Conservation (phyloP, 2,888 invertebrate genomes). For the Lepidocyrtinus sp. region DNA sequence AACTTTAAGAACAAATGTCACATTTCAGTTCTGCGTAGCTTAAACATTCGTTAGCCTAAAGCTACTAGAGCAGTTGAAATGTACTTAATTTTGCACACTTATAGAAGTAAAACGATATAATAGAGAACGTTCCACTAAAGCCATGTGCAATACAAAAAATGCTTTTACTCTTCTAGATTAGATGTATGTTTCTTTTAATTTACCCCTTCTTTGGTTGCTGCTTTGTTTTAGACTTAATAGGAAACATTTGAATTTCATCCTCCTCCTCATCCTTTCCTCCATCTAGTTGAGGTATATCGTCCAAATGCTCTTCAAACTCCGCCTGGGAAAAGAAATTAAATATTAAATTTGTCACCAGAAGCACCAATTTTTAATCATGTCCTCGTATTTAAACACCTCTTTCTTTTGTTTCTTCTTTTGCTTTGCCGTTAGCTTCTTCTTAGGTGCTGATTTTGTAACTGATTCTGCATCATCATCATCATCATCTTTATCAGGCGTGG, state of each 20-base stretch:
- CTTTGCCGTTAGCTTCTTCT: slow-evolving; percentile 67
- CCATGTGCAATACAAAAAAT: slow-evolving; percentile 30
- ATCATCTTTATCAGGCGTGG: slow-evolving; percentile 34
- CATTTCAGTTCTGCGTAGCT: slow-evolving; percentile 32
- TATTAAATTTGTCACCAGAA: too few relatives aligned
- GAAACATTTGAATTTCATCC: slow-evolving; percentile 26
- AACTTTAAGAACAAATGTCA: slow-evolving; percentile 3
- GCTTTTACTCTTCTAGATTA: background rate
- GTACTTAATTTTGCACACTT: slow-evolving; percentile 38
- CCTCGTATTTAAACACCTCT: slow-evolving; percentile 36
- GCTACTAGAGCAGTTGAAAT: slow-evolving; percentile 36
- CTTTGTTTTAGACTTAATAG: slow-evolving; percentile 60
- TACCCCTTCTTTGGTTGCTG: slow-evolving; percentile 54
- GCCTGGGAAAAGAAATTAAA: slow-evolving; percentile 3
- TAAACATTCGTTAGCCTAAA: slow-evolving; percentile 31
- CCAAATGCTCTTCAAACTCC: slow-evolving; percentile 44
- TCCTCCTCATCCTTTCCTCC: slow-evolving; percentile 23
- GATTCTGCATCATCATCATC: slow-evolving; percentile 68
- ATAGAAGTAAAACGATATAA: slow-evolving; percentile 37
- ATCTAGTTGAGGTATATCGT: slow-evolving; percentile 3
- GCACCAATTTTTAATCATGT: background rate
- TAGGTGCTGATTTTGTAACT: slow-evolving; percentile 52
- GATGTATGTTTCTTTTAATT: slow-evolving; percentile 1
- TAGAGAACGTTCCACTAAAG: slow-evolving; percentile 35
- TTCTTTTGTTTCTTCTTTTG: slow-evolving; percentile 68